Percentiles rank a stretch among this genome's conserved stretches.
Evolutionary conservation across 2,888 invertebrate genomes (phyloP).

Genomic region (Quadriops clusia): DNA sequence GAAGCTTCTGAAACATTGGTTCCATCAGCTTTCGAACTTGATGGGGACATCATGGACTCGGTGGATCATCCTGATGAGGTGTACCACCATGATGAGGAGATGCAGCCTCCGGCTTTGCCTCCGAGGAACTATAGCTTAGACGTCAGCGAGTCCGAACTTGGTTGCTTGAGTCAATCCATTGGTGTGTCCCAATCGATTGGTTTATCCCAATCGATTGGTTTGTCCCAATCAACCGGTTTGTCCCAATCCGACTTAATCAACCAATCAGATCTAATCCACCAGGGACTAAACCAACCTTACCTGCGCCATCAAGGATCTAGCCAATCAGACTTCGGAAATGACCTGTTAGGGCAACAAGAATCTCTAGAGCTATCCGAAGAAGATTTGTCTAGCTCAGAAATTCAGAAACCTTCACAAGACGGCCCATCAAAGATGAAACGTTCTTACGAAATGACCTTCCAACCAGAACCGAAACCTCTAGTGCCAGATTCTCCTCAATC

Average conservation of each 20-base stretch:
- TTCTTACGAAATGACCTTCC: constrained; percentile 84
- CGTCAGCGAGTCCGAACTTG: no score
- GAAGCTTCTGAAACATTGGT: constrained; percentile 89
- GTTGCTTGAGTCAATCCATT: no score
- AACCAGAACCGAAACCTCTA: constrained; percentile 44
- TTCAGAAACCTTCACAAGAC: constrained; percentile 37
- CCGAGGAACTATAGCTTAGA: no score
- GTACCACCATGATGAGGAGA: no score
- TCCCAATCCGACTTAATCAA: constrained; percentile 25
- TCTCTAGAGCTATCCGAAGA: constrained; percentile 46
- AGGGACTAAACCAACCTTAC: no score
- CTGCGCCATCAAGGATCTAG: no score
- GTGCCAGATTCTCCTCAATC: constrained; percentile 39
- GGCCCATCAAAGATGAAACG: constrained; percentile 69
- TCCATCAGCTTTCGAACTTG: constrained; percentile 75
- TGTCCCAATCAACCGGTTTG: constrained; percentile 28
- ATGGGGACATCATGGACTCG: constrained; percentile 56
- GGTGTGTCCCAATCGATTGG: no score
- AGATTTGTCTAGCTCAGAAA: constrained; percentile 39
- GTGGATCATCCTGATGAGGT: constrained; percentile 20
- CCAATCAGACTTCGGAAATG: no score
- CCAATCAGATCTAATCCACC: no score
- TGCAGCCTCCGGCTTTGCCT: no score
- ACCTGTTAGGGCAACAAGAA: constrained; percentile 37
- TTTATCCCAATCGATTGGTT: no score